phyloP scores from a whole-genome alignment of 92 coral and sea anemone genomes.

The Heteractis magnifica region DNA sequence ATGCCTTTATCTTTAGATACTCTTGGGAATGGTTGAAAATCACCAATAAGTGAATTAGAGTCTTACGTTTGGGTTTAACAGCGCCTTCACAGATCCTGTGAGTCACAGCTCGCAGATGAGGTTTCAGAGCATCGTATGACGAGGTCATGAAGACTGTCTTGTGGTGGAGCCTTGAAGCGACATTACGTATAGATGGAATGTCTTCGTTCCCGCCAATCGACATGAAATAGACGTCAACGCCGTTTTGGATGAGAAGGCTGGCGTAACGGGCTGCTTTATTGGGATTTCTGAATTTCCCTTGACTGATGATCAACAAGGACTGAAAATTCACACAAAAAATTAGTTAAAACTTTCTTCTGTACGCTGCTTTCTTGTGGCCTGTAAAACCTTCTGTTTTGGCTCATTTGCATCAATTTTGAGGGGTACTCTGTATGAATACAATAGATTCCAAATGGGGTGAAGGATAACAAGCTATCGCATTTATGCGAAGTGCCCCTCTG shows the following conservation, averaged over 20 bases:
- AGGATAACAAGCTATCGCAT: no score
- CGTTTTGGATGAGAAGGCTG: conserved; percentile 29
- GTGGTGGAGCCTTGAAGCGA: conserved; percentile 58
- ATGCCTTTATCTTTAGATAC: background rate
- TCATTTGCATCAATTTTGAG: no score
- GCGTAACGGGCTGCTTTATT: conserved; percentile 33
- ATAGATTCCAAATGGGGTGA: no score
- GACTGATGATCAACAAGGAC: conserved; percentile 58
- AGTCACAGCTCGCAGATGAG: conserved; percentile 47
- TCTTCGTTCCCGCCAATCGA: conserved; percentile 54
- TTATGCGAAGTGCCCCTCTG: no score
- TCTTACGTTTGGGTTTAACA: conserved; percentile 36
- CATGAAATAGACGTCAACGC: conserved; percentile 52
- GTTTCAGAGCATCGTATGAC: conserved; percentile 56
- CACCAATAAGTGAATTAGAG: background rate
- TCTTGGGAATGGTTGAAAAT: background rate
- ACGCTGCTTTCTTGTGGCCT: no score
- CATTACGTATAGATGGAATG: conserved; percentile 42
- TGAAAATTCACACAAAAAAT: background rate
- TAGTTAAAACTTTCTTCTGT: background rate
- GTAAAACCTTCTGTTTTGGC: background rate
- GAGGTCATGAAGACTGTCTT: conserved; percentile 66
- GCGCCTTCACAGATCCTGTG: conserved; percentile 59
- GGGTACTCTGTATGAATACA: no score
- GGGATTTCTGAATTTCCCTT: conserved; percentile 45